Evolutionary conservation across 2,113 vertebrate species (phyloP).

Genomic region (Tupaia chinensis): DNA sequence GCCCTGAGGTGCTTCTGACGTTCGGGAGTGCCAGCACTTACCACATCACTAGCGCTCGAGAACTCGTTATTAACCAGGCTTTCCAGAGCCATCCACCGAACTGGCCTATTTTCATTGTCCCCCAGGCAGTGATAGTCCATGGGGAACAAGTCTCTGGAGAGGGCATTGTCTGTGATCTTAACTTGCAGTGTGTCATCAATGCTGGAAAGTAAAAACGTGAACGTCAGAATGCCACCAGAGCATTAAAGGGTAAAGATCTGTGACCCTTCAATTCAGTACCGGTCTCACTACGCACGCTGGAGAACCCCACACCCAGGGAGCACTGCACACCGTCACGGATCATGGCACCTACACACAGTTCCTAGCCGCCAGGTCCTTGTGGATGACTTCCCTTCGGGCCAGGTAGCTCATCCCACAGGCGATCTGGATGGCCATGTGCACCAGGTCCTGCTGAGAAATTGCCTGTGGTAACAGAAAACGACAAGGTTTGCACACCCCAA

Average conservation of each 20-base stretch:
- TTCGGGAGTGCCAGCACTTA: slow-evolving; percentile 83
- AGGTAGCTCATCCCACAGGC: slow-evolving; percentile 99
- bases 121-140: slow-evolving; percentile 99
- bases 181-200: slow-evolving; percentile 99
- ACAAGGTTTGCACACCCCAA: slow-evolving; percentile 41
- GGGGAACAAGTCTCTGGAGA: slow-evolving; percentile 98
- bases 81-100: slow-evolving; percentile 99
- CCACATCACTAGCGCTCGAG: slow-evolving; percentile 98
- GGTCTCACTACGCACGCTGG: not conserved
- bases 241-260: not conserved
- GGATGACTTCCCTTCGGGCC: slow-evolving; percentile 97
- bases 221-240: slow-evolving; percentile 24
- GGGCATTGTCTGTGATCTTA: slow-evolving; percentile 98
- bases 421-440: slow-evolving; percentile 99
- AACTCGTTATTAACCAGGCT: slow-evolving; percentile 98
- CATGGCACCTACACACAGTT: slow-evolving; percentile 97
- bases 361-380: slow-evolving; percentile 98
- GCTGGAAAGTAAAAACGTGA: slow-evolving; percentile 84
- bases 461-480: slow-evolving; percentile 89
- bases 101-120: slow-evolving; percentile 98
- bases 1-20: not conserved
- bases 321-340: not conserved
- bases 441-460: slow-evolving; percentile 98
- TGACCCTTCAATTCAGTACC: not conserved
- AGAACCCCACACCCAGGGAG: not conserved